Conservation (phyloP, 2,888 invertebrate genomes). For the Epirrhoe alternata region DNA sequence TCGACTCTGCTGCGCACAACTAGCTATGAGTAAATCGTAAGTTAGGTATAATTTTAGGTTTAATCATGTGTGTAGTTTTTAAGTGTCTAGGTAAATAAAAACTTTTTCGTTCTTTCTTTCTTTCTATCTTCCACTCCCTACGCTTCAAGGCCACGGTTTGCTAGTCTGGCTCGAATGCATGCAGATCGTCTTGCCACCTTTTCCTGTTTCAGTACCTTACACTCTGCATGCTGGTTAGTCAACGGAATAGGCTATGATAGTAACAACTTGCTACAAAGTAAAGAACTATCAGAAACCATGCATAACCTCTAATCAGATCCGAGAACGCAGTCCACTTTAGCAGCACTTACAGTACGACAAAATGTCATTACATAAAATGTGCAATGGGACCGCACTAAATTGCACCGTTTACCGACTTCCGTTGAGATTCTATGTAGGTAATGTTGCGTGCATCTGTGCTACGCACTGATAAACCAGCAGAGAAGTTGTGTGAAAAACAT, state of each 20-base stretch:
- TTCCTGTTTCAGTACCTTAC: no score
- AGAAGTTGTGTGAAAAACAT: neutral
- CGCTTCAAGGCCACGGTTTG: no score
- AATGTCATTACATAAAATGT: constrained; percentile 37
- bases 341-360: constrained; percentile 27
- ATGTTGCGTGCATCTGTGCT: constrained; percentile 27
- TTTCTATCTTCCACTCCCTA: no score
- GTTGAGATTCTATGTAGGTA: constrained; percentile 60
- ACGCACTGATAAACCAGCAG: neutral
- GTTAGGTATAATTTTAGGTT: no score
- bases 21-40: no score
- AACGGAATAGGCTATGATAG: neutral
- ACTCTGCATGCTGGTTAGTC: no score
- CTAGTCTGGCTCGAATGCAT: no score
- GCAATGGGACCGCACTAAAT: constrained; percentile 57
- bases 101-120: no score
- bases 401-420: constrained; percentile 60
- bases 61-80: no score
- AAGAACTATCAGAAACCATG: neutral
- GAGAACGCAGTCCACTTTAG: constrained; percentile 28
- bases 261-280: neutral
- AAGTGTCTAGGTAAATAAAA: no score
- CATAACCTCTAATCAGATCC: neutral
- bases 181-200: no score
- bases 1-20: no score